Evolutionary conservation across 2,797 vertebrate genomes (phyloP), one percentile per base, ranked within the genome.

Genomic region (Balearica regulorum): DNA sequence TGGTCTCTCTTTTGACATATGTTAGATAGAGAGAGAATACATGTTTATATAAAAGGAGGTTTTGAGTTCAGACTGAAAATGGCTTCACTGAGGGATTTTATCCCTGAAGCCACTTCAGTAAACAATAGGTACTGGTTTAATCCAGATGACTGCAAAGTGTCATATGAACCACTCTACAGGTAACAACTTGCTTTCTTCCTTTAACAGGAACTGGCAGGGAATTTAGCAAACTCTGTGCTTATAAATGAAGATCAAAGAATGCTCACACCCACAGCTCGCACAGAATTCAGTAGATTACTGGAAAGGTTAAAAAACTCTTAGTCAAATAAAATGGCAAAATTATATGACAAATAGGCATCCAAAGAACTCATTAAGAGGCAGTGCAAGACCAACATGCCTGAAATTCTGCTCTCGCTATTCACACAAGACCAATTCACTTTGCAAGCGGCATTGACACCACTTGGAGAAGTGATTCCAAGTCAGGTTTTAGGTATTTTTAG

Each of bases 301-400:
- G 64, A 91, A 94, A 95, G 75, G 79, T 92, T 89, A 80, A 91
- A 91, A 93, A 41, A 2, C 13, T 43, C 48, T 91, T 89, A 66
- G 94, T 91, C 88, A 96, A 92, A 96, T 18, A 92, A 94, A 94
- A 85, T 55, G 65, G 48, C 28, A 94, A 85, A 85, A 95, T 93
- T 70, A 35, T 64, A 53, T 85, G 89, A 92, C 84, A 94, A 93
- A 70, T 73, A 89, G 64, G n/a, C 90, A 87, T 71, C 71, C 71
- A 54, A 91, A 53, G 64, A 85, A 79, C 76, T 88, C 76, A 55
- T 92, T 84, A 89, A 94, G 81, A 94, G 49, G 24, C 3, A 81
- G 22, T 46, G 28, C 83, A 89, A 87, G 89, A 49, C 20, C 25
- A 57, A 31, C 89, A n/a, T 68, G 83, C 53, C 65, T 49, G 44